phyloP scores from a whole-genome alignment of 2,888 invertebrate genomes.

The Meghimatium bilineatum region DNA sequence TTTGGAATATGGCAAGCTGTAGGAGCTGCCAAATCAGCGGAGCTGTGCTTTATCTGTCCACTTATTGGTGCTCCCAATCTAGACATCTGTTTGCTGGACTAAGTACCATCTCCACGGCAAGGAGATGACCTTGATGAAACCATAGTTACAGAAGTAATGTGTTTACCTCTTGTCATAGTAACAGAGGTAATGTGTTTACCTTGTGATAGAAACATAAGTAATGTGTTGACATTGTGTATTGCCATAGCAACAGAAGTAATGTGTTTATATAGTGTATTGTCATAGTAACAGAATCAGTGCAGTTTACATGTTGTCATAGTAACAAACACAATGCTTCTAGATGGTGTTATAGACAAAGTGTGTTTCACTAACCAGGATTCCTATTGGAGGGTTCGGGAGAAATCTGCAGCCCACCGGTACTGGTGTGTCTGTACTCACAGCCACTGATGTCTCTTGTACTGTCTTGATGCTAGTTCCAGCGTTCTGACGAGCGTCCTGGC shows the following conservation, averaged over 20 bases:
- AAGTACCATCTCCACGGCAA: too few species aligned
- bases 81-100: too few species aligned
- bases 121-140: too few species aligned
- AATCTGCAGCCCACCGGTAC: conserved; percentile 57
- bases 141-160: neutral
- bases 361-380: conserved; percentile 53
- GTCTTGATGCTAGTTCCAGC: neutral
- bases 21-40: too few species aligned
- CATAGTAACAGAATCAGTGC: neutral
- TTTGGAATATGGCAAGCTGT: too few species aligned
- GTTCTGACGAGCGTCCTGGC: conserved; percentile 36
- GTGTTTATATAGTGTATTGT: neutral
- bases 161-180: neutral
- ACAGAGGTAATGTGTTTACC: neutral
- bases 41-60: too few species aligned
- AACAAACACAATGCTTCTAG: neutral
- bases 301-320: neutral
- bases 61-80: too few species aligned
- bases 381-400: conserved; percentile 53
- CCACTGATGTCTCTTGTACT: neutral
- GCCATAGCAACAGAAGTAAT: neutral
- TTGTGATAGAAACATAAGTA: neutral
- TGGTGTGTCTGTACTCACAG: conserved; percentile 25
- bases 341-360: neutral
- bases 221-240: neutral